Evolutionary conservation across 2,113 vertebrate species (phyloP), one percentile per base, ranked within the genome.

Genomic region (Chloebia gouldiae): DNA sequence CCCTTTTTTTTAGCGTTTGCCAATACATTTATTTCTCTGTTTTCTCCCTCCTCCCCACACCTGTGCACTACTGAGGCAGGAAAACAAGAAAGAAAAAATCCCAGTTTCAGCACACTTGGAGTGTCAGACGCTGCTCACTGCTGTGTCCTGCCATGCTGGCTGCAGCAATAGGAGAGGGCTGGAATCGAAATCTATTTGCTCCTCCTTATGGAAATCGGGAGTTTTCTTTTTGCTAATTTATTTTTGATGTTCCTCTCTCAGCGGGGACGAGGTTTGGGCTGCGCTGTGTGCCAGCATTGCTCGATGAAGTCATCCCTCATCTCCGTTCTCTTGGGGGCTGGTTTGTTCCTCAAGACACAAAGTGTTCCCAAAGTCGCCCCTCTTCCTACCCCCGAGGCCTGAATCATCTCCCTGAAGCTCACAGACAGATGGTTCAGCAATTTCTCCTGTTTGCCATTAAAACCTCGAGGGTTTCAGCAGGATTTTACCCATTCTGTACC

Each of bases 331-430:
- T 16, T 44, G 45, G 61, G 76, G 73, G 84, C 45, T 70, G 85
- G 11, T 47, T 18, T 30, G 61, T 60, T 94, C 78, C 86, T 76
- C 63, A 16, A 90, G 85, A 76, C 84, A 90, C 87, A 79, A n/a
- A 76, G 54, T 65, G 88, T 93, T 96, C 85, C 76, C 19, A 1
- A 57, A 92, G 79, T 86, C 37, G 0, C 71, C 88, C 79, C 75
- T 92, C 42, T 82, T 69, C 25, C 93, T 76, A 27, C 79, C 88
- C 82, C 66, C 49, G 1, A 14, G 70, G 80, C 93, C 33, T 94
- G 93, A 95, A 72, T 95, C 92, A 95, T 93, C 88, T 93, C 79
- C 50, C 78, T 23, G 16, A 15, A 65, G 81, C 92, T 80, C 18
- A 0, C 44, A 42, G 33, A 49, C 93, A 96, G 96, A 93, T 96